Evolutionary conservation across 2,888 invertebrate genomes (phyloP).

Genomic region (Hofmannophila pseudospretella): DNA sequence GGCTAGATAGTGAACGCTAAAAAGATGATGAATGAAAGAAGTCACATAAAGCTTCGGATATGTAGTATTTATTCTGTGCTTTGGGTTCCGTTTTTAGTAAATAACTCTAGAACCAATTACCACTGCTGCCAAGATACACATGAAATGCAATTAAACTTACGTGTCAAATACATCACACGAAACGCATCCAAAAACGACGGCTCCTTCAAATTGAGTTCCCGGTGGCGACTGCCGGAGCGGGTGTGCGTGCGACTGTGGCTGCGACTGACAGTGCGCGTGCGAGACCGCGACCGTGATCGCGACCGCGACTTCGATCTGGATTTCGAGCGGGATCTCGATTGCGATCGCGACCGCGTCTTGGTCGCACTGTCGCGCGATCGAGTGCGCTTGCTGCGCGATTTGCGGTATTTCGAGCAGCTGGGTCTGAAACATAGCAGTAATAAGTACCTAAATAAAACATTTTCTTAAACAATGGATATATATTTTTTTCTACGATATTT

Average conservation of each 20-base stretch:
- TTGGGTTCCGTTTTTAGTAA: too few species aligned
- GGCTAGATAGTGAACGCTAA: too few species aligned
- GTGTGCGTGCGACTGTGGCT: slow-evolving; percentile 15
- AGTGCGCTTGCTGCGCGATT: slow-evolving; percentile 24
- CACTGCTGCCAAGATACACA: too few species aligned
- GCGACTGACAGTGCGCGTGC: slow-evolving; percentile 12
- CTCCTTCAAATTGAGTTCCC: slow-evolving; percentile 38
- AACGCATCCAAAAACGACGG: slow-evolving; percentile 63
- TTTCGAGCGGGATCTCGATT: slow-evolving; percentile 21
- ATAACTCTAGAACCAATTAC: too few species aligned
- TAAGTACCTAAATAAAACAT: too few species aligned
- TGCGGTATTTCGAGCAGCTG: slow-evolving; percentile 42
- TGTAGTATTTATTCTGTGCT: too few species aligned
- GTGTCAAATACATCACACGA: slow-evolving; percentile 56
- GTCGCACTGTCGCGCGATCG: slow-evolving; percentile 24
- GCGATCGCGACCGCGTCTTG: slow-evolving; percentile 29
- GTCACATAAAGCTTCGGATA: too few species aligned
- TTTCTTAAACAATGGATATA: too few species aligned
- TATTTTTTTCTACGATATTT: too few species aligned
- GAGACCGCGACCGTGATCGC: slow-evolving; percentile 24
- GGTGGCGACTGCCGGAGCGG: slow-evolving; percentile 30
- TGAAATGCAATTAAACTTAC: slow-evolving; percentile 40
- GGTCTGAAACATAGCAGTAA: too few species aligned
- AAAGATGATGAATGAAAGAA: too few species aligned
- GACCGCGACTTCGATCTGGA: slow-evolving; percentile 29